These are phyloP conservation scores for Patagioenas fasciata DNA, from an alignment of 2,113 vertebrate genomes.

Conservation along the genomic window DNA sequence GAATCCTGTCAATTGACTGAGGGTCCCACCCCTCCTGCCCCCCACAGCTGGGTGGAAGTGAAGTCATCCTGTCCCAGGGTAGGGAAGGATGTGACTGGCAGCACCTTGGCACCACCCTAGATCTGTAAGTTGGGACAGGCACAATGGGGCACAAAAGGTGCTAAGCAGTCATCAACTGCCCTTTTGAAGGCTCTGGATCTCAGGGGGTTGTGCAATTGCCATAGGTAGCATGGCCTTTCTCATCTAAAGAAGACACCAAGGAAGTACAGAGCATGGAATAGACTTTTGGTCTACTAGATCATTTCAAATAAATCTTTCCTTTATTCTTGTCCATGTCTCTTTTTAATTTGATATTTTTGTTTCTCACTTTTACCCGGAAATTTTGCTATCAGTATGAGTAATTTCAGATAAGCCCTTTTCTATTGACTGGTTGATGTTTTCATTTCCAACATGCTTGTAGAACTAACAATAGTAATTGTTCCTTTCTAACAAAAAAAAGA, in stretches of 20 bases:
- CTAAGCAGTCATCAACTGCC: too few species aligned
- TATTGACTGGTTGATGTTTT: neutral
- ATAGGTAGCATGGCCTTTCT: neutral
- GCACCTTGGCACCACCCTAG: too few species aligned
- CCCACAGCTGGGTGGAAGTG: too few species aligned
- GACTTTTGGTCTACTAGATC: neutral
- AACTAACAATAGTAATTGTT: neutral
- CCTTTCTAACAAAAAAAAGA: neutral
- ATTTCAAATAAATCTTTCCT: neutral
- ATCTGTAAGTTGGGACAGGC: too few species aligned
- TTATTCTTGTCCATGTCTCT: neutral
- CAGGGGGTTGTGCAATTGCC: too few species aligned
- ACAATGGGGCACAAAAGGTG: too few species aligned
- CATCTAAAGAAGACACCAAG: neutral
- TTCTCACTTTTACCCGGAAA: neutral
- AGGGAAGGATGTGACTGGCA: too few species aligned
- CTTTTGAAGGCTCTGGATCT: too few species aligned
- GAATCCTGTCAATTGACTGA: too few species aligned
- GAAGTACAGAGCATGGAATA: neutral
- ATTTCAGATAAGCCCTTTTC: conserved; percentile 41
- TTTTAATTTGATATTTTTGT: conserved; percentile 17
- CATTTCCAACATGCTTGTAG: conserved; percentile 4
- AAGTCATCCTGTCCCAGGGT: too few species aligned
- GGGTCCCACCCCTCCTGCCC: too few species aligned
- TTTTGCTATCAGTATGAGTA: conserved; percentile 25